phyloP scores from a whole-genome alignment of 2,797 vertebrate species.

The Sardinella longiceps region DNA sequence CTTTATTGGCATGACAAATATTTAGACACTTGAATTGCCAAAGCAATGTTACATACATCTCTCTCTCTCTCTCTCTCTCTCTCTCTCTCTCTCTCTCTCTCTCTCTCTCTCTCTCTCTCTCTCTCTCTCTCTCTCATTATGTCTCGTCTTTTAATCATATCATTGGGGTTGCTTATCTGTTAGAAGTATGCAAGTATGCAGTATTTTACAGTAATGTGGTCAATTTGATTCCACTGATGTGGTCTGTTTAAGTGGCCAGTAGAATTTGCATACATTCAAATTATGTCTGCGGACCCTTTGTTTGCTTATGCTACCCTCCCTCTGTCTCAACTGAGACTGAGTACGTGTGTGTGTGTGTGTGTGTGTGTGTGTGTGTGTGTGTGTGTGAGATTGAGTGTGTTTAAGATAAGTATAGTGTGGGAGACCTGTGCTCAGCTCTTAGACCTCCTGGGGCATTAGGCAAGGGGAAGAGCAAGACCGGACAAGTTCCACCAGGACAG shows the following conservation, averaged over 20 bases:
- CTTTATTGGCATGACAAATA: too few relatives aligned
- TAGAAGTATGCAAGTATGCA: neutral
- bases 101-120: neutral
- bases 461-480: too few relatives aligned
- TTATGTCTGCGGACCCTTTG: neutral
- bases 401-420: neutral
- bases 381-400: neutral
- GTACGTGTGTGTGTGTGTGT: constrained; percentile 8
- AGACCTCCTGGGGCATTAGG: too few relatives aligned
- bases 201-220: neutral
- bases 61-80: neutral
- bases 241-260: neutral
- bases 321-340: neutral
- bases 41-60: too few relatives aligned
- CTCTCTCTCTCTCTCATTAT: neutral
- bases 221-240: neutral
- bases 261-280: constrained; percentile 8
- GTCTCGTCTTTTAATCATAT: neutral
- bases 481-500: too few relatives aligned
- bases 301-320: neutral
- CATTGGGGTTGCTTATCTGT: neutral
- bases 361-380: neutral
- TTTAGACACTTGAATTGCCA: too few relatives aligned
- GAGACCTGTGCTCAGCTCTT: too few relatives aligned
- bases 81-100: neutral